phyloP scores from a whole-genome alignment of 2,888 invertebrate species.

The Oxyscelio sp. region DNA sequence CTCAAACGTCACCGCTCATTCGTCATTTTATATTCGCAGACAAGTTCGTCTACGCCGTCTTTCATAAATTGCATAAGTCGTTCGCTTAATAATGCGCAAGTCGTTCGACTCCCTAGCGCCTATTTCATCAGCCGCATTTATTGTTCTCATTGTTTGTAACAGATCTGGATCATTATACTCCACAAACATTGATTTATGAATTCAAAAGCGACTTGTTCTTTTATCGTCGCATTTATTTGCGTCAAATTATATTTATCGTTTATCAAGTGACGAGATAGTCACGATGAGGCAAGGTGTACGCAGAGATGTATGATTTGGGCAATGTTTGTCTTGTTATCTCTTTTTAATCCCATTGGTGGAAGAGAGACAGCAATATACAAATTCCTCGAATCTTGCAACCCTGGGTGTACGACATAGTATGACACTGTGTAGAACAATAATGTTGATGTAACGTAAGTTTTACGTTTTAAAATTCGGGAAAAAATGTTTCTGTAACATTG shows the following conservation, averaged over 20 bases:
- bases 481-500: too few species aligned
- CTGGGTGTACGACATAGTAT: too few species aligned
- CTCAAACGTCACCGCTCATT: conserved; percentile 67
- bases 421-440: too few species aligned
- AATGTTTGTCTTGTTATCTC: too few species aligned
- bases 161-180: conserved; percentile 55
- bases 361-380: too few species aligned
- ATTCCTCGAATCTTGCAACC: too few species aligned
- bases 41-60: conserved; percentile 62
- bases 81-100: conserved; percentile 54
- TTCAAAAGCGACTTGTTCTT: conserved; percentile 5
- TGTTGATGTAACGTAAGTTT: too few species aligned
- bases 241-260: conserved; percentile 24
- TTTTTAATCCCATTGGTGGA: too few species aligned
- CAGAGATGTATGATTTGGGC: too few species aligned
- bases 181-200: conserved; percentile 52
- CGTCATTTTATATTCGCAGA: conserved; percentile 71
- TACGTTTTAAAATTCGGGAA: too few species aligned
- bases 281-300: too few species aligned
- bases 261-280: background rate
- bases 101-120: conserved; percentile 45
- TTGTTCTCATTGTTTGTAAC: conserved; percentile 56
- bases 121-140: conserved; percentile 47
- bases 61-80: conserved; percentile 68
- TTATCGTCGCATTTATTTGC: conserved; percentile 21